Conservation (phyloP, 2,113 vertebrate species). For the Rattus rattus region DNA sequence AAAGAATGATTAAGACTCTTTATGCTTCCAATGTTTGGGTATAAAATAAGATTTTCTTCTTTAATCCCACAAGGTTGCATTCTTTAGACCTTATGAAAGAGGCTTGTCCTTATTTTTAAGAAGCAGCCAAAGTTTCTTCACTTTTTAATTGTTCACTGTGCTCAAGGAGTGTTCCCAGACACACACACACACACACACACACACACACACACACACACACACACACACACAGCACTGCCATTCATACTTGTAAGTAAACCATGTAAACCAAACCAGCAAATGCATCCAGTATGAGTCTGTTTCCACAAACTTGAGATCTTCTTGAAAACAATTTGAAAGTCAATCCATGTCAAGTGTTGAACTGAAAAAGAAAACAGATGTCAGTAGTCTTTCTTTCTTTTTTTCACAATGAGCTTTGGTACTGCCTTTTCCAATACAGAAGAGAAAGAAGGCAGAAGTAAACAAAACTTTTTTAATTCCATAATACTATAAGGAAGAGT, state of each 20-base stretch:
- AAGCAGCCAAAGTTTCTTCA: slow-evolving; percentile 38
- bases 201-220: too few species aligned
- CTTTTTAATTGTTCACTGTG: slow-evolving; percentile 24
- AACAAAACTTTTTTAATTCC: not conserved
- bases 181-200: too few species aligned
- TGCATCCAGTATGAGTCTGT: slow-evolving; percentile 20
- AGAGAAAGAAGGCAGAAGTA: not conserved
- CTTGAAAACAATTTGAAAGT: slow-evolving; percentile 55
- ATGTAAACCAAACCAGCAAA: slow-evolving; percentile 49
- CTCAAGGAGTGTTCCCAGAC: not conserved
- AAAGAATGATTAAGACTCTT: slow-evolving; percentile 22
- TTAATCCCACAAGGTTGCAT: slow-evolving; percentile 37
- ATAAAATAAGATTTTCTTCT: slow-evolving; percentile 34
- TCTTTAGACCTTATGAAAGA: slow-evolving; percentile 22
- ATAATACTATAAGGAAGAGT: not conserved
- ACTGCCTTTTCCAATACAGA: not conserved
- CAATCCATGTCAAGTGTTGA: slow-evolving; percentile 33
- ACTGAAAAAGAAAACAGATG: slow-evolving; percentile 62
- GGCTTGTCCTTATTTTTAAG: slow-evolving; percentile 4
- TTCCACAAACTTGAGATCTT: slow-evolving; percentile 45
- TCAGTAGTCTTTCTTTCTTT: not conserved
- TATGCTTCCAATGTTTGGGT: slow-evolving; percentile 32
- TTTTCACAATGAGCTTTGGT: slow-evolving; percentile 32
- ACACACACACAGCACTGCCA: not conserved
- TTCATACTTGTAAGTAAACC: slow-evolving; percentile 6